phyloP scores from a whole-genome alignment of 1,140 invertebrate genomes.

The Brachionus angularis region DNA sequence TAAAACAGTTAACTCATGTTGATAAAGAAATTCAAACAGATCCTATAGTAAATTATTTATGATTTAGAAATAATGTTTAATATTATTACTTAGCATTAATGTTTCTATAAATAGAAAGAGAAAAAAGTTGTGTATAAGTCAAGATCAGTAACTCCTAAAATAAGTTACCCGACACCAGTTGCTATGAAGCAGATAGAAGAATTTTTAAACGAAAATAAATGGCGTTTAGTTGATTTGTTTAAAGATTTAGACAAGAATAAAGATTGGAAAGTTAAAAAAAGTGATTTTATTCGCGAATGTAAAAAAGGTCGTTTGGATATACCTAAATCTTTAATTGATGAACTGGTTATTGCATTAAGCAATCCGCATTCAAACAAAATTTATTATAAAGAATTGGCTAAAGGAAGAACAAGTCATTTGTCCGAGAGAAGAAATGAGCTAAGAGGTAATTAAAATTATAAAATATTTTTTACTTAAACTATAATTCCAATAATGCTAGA shows the following conservation, averaged over 20 bases:
- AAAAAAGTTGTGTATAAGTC: neutral
- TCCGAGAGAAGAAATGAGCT: constrained; percentile 8
- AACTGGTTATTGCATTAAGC: neutral
- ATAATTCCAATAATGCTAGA: no score
- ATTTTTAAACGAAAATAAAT: constrained; percentile 19
- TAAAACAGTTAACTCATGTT: constrained; percentile 12
- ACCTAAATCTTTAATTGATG: constrained; percentile 9
- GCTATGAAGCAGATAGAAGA: constrained; percentile 37
- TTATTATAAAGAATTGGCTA: constrained; percentile 19
- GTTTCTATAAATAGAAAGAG: neutral
- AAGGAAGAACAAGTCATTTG: constrained; percentile 15
- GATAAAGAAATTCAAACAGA: constrained; percentile 37
- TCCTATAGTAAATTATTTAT: constrained; percentile 16
- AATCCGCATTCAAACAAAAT: neutral
- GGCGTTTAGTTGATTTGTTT: constrained; percentile 33
- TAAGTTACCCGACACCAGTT: neutral
- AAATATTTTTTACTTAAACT: neutral
- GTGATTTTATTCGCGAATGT: constrained; percentile 28
- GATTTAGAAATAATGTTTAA: neutral
- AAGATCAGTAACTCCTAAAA: constrained; percentile 1
- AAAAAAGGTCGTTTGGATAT: constrained; percentile 28
- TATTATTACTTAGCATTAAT: neutral
- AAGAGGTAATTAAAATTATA: neutral
- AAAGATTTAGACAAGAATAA: constrained; percentile 42
- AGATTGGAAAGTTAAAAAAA: constrained; percentile 34